These are phyloP conservation scores for Acrossocheilus fasciatus DNA, from an alignment of 2,797 vertebrate genomes.

Conservation along the genomic window DNA sequence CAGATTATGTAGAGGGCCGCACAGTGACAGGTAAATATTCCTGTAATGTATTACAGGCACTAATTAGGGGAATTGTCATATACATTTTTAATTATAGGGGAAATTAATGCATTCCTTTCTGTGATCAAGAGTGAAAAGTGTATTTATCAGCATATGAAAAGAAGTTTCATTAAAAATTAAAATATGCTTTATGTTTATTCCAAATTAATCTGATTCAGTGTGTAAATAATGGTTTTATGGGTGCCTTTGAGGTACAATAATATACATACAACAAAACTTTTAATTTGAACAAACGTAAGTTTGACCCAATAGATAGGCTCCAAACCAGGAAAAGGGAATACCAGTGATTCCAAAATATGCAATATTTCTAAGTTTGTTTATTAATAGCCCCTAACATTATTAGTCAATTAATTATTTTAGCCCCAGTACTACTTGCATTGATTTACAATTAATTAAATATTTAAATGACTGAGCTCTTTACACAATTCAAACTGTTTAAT, in stretches of 20 bases:
- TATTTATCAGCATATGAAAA: not conserved
- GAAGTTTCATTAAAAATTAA: not conserved
- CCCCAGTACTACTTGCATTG: not conserved
- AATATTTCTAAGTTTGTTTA: not conserved
- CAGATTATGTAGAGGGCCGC: accelerated
- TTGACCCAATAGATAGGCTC: not conserved
- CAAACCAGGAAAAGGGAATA: not conserved
- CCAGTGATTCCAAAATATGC: not conserved
- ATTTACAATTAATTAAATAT: not conserved
- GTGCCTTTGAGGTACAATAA: too few relatives aligned
- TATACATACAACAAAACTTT: not conserved
- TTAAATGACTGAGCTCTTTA: not conserved
- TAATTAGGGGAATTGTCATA: not conserved
- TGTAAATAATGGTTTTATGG: too few relatives aligned
- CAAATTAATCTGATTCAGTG: not conserved
- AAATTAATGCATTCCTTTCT: not conserved
- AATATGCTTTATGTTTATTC: too few relatives aligned
- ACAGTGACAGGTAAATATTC: not conserved
- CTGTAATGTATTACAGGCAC: not conserved
- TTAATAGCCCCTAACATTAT: not conserved
- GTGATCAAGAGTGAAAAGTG: not conserved
- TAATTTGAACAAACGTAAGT: not conserved
- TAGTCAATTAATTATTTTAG: not conserved
- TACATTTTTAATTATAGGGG: not conserved
- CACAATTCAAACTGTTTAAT: not conserved